Evolutionary conservation across 2,797 vertebrate species (phyloP).

Genomic region (Acipenser ruthenus): DNA sequence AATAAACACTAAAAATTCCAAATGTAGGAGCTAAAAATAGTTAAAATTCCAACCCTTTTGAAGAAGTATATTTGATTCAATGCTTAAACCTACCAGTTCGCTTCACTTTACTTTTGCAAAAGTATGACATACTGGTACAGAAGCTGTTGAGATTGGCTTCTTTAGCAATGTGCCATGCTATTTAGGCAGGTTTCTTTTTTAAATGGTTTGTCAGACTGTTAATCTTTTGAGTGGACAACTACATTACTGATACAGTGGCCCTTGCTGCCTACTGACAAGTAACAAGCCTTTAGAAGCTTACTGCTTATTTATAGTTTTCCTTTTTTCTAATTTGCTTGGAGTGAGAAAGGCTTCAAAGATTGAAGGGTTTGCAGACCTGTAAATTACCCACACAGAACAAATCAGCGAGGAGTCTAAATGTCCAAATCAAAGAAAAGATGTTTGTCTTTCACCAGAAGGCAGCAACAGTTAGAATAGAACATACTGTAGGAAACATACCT

Average conservation of each 20-base stretch:
- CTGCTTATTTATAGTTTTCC: not conserved
- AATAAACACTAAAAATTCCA: not conserved
- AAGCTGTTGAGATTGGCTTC: not conserved
- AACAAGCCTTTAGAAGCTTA: not conserved
- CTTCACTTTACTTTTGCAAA: not conserved
- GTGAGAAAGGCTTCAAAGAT: not conserved
- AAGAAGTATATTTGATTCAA: not conserved
- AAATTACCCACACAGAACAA: not conserved
- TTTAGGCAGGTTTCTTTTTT: not conserved
- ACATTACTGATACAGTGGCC: not conserved
- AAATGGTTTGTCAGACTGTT: not conserved
- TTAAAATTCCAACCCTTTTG: not conserved
- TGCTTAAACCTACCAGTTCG: not conserved
- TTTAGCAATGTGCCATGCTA: not conserved
- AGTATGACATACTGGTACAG: not conserved
- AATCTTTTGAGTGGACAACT: not conserved
- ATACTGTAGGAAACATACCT: constrained; percentile 46
- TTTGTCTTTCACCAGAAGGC: not conserved
- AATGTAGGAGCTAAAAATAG: not conserved
- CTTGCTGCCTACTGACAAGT: not conserved
- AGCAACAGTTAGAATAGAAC: not conserved
- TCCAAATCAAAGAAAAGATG: not conserved
- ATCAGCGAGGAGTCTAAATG: not conserved
- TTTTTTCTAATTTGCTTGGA: constrained; percentile 1
- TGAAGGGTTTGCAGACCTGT: not conserved